Base-by-base conservation (phyloP, 2,888 invertebrate species). In the Drosophila testacea region DNA sequence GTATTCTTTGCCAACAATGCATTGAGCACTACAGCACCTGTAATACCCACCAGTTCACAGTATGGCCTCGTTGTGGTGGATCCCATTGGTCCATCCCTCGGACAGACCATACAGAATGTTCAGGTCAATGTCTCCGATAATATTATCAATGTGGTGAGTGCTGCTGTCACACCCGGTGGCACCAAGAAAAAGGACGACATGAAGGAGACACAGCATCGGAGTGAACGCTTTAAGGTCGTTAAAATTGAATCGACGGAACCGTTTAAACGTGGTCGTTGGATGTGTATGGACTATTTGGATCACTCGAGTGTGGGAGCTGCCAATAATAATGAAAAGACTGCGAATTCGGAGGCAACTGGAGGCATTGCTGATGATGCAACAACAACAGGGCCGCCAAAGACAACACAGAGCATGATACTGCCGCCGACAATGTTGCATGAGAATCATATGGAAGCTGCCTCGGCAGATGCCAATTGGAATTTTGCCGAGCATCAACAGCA, bases 221-320 rank as follows among this genome's bases (percentile, higher is more conserved):
- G 96, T 93, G 96, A 96, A 93, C 94, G 98, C 77, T 98, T 98
- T 93, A 97, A 97, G 94, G 97, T 98, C 85, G 98, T 98, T 41
- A 98, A 98, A 94, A 97, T 98, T 84, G 98, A 98, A 93, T 97
- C 97, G 85, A 97, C 97, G n/a, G 97, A 97, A 93, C 98, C 98
- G 16, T 98, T 97, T 91, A 95, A 96, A 83, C 94, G 98, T 65
- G 98, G 98, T 30, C 94, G 98, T 82, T 98, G 98, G 98, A 95
- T 96, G 93, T 98, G 98, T 93, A 96, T 97, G 96, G 98, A 98
- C 93, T 98, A 97, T 92, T 94, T 97, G 88, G 98, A 98, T 93
- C 96, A 97, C 89, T 96, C 96, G 52, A 94, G 95, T 64, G 90
- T 90, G 46, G 90, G 80, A 41, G 83, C 81, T 10, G 80, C 82